A percentile compares a stretch with the other conserved stretches of the same genome.
phyloP scores from a whole-genome alignment of 37 sponge, comb jelly and placozoan species.

The Mnemiopsis leidyi region DNA sequence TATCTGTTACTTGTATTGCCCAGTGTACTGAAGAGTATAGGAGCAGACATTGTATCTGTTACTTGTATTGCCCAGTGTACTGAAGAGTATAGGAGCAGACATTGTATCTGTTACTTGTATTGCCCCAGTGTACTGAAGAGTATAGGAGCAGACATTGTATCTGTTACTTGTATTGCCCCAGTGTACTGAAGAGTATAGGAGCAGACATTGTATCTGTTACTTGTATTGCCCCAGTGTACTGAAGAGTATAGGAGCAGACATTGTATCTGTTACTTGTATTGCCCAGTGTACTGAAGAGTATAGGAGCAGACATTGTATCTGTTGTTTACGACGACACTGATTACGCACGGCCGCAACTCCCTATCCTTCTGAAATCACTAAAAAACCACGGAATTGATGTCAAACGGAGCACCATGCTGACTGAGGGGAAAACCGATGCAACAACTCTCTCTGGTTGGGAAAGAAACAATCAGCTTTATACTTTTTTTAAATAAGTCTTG shows the following conservation, averaged over 20 bases:
- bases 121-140: neutral
- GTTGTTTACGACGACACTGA: neutral
- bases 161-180: neutral
- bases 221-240: no score
- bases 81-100: neutral
- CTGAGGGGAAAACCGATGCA: neutral
- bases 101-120: neutral
- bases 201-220: neutral
- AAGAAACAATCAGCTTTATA: no score
- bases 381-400: neutral
- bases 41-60: no score
- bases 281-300: neutral
- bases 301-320: neutral
- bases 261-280: no score
- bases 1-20: neutral
- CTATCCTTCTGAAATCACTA: slow-evolving; percentile 4
- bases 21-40: no score
- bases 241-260: no score
- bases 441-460: neutral
- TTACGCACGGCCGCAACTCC: slow-evolving; percentile 22
- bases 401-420: neutral
- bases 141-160: neutral
- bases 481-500: no score
- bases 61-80: no score
- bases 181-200: neutral